These are phyloP conservation scores for Phlogophora meticulosa DNA, from an alignment of 2,888 invertebrate species.

Conservation along the genomic window DNA sequence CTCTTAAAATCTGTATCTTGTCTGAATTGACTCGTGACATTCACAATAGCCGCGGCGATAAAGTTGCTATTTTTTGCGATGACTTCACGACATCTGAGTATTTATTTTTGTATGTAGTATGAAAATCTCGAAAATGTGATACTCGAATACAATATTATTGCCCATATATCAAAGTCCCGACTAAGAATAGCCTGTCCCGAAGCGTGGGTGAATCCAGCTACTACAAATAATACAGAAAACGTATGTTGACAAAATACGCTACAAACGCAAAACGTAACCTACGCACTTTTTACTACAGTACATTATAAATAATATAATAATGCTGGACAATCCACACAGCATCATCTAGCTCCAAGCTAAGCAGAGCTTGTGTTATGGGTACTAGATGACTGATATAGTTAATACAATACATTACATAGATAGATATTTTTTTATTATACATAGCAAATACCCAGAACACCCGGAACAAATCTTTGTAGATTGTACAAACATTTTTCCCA, in stretches of 20 bases:
- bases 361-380: too few relatives aligned
- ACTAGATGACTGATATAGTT: too few relatives aligned
- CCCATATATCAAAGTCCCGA: constrained; percentile 15
- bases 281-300: constrained; percentile 13
- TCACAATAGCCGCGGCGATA: constrained; percentile 19
- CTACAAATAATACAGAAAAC: not conserved
- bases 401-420: too few relatives aligned
- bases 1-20: constrained; percentile 28
- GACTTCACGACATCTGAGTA: constrained; percentile 3
- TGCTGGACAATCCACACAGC: too few relatives aligned
- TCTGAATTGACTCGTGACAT: constrained; percentile 17
- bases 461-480: too few relatives aligned
- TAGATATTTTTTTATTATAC: too few relatives aligned
- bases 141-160: not conserved
- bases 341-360: too few relatives aligned
- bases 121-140: constrained; percentile 15
- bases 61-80: constrained; percentile 7
- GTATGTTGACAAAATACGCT: constrained; percentile 5
- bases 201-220: constrained; percentile 15
- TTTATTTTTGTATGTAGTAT: constrained; percentile 7
- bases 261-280: not conserved
- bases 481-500: too few relatives aligned
- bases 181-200: constrained; percentile 22
- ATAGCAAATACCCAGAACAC: too few relatives aligned
- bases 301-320: too few relatives aligned